Evolutionary conservation across 2,888 invertebrate species (phyloP), one percentile per base, ranked within the genome.

Genomic region (Dynastes hyllus): DNA sequence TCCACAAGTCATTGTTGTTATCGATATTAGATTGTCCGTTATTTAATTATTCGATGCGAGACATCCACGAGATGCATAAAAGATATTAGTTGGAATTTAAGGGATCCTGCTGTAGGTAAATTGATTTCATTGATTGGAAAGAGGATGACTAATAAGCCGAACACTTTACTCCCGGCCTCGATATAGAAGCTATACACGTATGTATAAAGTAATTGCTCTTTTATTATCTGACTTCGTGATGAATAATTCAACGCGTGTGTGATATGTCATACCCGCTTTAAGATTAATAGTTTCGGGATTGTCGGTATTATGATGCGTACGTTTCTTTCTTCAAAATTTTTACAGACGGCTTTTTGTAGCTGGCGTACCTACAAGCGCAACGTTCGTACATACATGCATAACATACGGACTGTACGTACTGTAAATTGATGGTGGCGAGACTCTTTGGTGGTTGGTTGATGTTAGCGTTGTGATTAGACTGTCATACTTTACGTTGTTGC

Each of bases 201-300:
- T 37, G 58, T 75, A 61, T 63, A 61, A 75, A 75, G 61, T 75
- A 75, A 75, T 75, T 75, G 73, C 61, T 75, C 61, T 55, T 55
- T 75, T 58, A 75, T 75, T 61, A 75, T 75, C 73, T 27, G 58
- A 61, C 61, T 75, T 75, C 32, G 61, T 75, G 73, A 75, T 75
- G 73, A 75, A 75, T 75, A 75, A 75, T 75, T 75, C 73, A 75
- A 75, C 61, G 61, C 73, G 40, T 75, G 45, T 75, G 73, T 75
- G 73, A 75, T 75, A 75, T 75, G 73, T 75, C 73, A 40, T 61
- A 40, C 73, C 45, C 45, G 40, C 40, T 50, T 40, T 61, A 75
- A 61, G 73, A 75, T 75, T 75, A 75, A 75, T 75, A 75, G 73
- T 61, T 75, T 75, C 73, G 55, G 61, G 73, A 75, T 61, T 75